Conservation (phyloP, 2,888 invertebrate species). For the Trichopria drosophilae region DNA sequence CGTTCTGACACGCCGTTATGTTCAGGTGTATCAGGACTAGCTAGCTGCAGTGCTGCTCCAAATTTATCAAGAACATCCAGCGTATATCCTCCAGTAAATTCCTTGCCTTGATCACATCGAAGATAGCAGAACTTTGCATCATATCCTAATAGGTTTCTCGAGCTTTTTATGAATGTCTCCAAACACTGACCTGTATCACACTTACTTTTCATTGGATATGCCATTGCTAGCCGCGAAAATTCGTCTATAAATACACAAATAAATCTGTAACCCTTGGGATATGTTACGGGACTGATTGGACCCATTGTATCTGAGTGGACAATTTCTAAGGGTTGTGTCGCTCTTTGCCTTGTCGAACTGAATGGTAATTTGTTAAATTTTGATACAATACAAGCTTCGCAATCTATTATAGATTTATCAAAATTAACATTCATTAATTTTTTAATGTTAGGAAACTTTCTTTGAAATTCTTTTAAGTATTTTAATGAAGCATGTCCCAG, state of each 20-base stretch:
- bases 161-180: background rate
- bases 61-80: background rate
- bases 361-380: slow-evolving; percentile 1
- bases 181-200: slow-evolving; percentile 6
- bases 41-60: background rate
- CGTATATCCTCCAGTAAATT: slow-evolving; percentile 1
- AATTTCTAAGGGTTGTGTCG: slow-evolving; percentile 10
- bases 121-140: too few species aligned
- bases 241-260: slow-evolving; percentile 32
- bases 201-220: too few species aligned
- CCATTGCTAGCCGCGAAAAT: slow-evolving; percentile 33
- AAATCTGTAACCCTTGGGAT: too few species aligned
- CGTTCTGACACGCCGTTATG: too few species aligned
- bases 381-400: slow-evolving; percentile 1
- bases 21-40: too few species aligned
- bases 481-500: too few species aligned
- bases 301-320: too few species aligned
- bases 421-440: background rate
- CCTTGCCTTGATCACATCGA: too few species aligned
- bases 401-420: slow-evolving; percentile 1
- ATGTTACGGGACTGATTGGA: too few species aligned
- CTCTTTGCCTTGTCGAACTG: too few species aligned
- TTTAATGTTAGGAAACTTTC: slow-evolving; percentile 27
- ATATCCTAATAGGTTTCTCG: too few species aligned
- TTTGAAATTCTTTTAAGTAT: slow-evolving; percentile 33